Evolutionary conservation across 2,888 invertebrate genomes (phyloP).

Genomic region (Megastigmus dorsalis): DNA sequence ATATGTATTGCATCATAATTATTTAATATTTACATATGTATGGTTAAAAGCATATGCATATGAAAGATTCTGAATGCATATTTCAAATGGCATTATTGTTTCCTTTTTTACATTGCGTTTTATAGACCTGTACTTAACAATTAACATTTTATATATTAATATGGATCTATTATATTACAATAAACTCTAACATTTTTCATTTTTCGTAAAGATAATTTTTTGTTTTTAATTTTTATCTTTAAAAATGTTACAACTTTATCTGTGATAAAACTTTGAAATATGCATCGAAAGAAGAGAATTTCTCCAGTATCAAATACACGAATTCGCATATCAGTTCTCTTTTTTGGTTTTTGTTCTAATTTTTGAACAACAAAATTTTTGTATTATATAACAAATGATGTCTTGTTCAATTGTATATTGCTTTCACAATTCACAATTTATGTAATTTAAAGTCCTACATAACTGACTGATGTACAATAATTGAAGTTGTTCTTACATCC

Average conservation of each 20-base stretch:
- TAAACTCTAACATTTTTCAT: slow-evolving; percentile 38
- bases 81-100: slow-evolving; percentile 38
- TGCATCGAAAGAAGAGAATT: slow-evolving; percentile 21
- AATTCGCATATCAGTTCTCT: background rate
- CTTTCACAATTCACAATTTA: slow-evolving; percentile 7
- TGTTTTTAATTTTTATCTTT: slow-evolving; percentile 19
- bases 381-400: slow-evolving; percentile 17
- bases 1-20: slow-evolving; percentile 47
- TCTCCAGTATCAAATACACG: background rate
- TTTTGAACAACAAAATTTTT: background rate
- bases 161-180: slow-evolving; percentile 47
- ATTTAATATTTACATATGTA: slow-evolving; percentile 47
- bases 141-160: slow-evolving; percentile 44
- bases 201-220: slow-evolving; percentile 6
- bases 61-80: slow-evolving; percentile 36
- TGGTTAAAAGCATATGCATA: slow-evolving; percentile 37
- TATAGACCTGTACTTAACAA: slow-evolving; percentile 39
- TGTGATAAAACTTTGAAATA: slow-evolving; percentile 29
- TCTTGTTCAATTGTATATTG: slow-evolving; percentile 4
- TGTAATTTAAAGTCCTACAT: slow-evolving; percentile 41
- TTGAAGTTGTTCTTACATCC: background rate
- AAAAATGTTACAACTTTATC: slow-evolving; percentile 21
- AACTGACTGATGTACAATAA: slow-evolving; percentile 12
- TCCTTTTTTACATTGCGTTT: slow-evolving; percentile 27
- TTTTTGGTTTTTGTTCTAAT: background rate